A percentile compares a stretch with the other conserved stretches of the same genome.
Evolutionary conservation across 2,888 invertebrate genomes (phyloP).

Genomic region (Dysmachus trigonus): DNA sequence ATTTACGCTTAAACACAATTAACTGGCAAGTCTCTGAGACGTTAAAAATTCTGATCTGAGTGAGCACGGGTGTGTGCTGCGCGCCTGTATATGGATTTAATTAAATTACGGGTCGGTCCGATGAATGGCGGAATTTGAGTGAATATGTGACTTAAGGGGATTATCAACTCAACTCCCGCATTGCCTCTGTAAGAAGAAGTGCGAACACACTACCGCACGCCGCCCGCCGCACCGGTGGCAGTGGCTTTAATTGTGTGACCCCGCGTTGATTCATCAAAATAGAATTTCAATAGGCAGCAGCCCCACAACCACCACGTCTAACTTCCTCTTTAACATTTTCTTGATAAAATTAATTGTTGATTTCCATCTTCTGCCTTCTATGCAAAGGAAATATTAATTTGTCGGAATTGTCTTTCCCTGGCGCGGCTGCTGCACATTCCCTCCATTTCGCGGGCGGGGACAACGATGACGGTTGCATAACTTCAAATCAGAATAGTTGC

Average conservation of each 20-base stretch:
- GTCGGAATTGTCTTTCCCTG: conserved; percentile 28
- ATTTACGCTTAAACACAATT: conserved; percentile 46
- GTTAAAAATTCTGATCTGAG: conserved; percentile 31
- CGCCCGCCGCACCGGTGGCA: no score
- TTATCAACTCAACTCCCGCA: conserved; percentile 22
- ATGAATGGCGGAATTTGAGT: conserved; percentile 40
- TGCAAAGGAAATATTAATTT: conserved; percentile 40
- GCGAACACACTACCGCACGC: neutral
- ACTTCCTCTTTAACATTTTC: conserved; percentile 46
- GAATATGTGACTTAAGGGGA: conserved; percentile 36
- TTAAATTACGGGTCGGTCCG: conserved; percentile 24
- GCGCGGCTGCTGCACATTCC: neutral
- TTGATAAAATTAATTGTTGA: conserved; percentile 44
- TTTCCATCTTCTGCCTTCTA: conserved; percentile 33
- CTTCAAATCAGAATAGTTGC: conserved; percentile 4
- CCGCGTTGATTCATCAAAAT: conserved; percentile 44
- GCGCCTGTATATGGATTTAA: conserved; percentile 21
- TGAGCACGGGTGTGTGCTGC: neutral
- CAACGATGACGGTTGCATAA: conserved; percentile 19
- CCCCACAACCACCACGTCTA: conserved; percentile 2
- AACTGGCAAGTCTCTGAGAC: conserved; percentile 44
- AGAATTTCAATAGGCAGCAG: conserved; percentile 45
- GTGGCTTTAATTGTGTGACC: neutral
- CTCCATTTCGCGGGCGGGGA: neutral
- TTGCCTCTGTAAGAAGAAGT: conserved; percentile 23